Conservation (phyloP, 2,888 invertebrate genomes). For the Xestia xanthographa region DNA sequence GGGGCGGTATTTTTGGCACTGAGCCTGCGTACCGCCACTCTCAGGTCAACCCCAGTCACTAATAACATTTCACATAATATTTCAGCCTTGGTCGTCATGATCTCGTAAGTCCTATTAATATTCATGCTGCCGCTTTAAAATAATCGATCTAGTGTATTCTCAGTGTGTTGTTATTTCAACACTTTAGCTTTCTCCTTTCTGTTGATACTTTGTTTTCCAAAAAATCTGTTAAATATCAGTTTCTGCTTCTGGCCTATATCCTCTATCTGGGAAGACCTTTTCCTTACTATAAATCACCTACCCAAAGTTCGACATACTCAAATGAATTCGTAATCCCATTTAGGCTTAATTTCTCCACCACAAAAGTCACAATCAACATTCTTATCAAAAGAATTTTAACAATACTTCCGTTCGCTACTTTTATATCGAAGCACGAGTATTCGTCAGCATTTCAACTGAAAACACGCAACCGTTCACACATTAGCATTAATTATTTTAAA, state of each 20-base stretch:
- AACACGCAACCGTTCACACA: slow-evolving; percentile 78
- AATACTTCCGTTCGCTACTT: slow-evolving; percentile 80
- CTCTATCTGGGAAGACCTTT: neutral
- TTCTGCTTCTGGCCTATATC: neutral
- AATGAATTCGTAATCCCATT: slow-evolving; percentile 35
- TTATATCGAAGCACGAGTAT: slow-evolving; percentile 66
- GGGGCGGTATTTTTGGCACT: too few species aligned
- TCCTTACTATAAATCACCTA: neutral
- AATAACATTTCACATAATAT: too few species aligned
- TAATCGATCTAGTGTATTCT: neutral
- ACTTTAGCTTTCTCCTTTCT: neutral
- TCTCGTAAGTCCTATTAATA: too few species aligned
- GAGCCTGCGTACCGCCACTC: too few species aligned
- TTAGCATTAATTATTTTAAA: slow-evolving; percentile 78
- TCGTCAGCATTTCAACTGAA: slow-evolving; percentile 74
- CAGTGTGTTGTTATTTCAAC: neutral
- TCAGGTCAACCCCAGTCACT: too few species aligned
- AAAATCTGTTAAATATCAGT: neutral
- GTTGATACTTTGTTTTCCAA: neutral
- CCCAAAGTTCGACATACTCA: slow-evolving; percentile 15
- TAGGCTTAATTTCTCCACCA: slow-evolving; percentile 44
- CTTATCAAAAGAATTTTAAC: slow-evolving; percentile 82
- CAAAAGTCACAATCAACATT: slow-evolving; percentile 58
- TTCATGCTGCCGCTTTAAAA: too few species aligned
- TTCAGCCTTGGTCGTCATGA: too few species aligned